These are phyloP conservation scores for Chrysolina haemoptera DNA, from an alignment of 2,888 invertebrate species.

Conservation along the genomic window DNA sequence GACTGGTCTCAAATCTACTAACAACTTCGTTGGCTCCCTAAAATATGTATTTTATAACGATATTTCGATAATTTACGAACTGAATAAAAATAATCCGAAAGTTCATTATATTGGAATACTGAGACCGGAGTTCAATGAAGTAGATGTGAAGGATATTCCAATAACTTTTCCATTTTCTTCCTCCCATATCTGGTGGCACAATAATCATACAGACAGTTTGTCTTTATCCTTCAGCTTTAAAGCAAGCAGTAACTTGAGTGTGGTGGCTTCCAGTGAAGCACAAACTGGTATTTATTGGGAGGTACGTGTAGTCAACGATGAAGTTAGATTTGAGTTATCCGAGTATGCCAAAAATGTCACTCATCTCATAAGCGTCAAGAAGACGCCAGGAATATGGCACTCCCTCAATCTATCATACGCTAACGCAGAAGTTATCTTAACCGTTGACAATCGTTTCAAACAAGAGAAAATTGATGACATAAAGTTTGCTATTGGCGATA, in stretches of 20 bases:
- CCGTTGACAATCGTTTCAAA: constrained; percentile 83
- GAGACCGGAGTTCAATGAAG: constrained; percentile 87
- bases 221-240: constrained; percentile 90
- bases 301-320: constrained; percentile 88
- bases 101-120: constrained; percentile 74
- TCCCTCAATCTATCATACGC: constrained; percentile 84
- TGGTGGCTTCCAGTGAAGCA: constrained; percentile 88
- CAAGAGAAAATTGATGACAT: constrained; percentile 70
- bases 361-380: constrained; percentile 85
- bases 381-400: constrained; percentile 87
- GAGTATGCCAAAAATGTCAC: constrained; percentile 84
- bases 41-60: constrained; percentile 96
- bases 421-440: constrained; percentile 78
- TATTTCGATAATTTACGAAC: constrained; percentile 90
- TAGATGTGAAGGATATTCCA: constrained; percentile 89
- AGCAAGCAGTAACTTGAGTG: constrained; percentile 84
- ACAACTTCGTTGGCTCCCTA: constrained; percentile 83
- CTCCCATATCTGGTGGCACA: constrained; percentile 92
- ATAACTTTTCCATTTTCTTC: constrained; percentile 93
- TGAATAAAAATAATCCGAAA: constrained; percentile 88
- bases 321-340: constrained; percentile 87
- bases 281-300: constrained; percentile 89
- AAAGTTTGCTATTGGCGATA: constrained; percentile 68
- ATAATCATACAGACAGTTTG: constrained; percentile 81
- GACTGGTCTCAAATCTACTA: constrained; percentile 74